Conservation (phyloP, 2,888 invertebrate genomes). For the Agriotes lineatus region DNA sequence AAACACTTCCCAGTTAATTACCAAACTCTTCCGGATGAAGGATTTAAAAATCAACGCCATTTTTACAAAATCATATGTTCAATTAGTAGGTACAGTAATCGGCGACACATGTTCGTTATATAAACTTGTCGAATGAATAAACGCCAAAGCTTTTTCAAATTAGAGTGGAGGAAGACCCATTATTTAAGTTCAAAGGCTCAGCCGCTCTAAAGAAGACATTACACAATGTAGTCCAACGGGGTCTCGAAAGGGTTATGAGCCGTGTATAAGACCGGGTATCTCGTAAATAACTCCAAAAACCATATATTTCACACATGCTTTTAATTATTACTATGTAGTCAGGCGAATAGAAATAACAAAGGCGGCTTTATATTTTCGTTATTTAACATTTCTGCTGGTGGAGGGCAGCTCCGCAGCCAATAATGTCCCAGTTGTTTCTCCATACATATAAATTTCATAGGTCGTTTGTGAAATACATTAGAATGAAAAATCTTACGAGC, state of each 20-base stretch:
- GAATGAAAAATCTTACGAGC: constrained; percentile 35
- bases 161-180: constrained; percentile 14
- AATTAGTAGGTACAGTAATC: not conserved
- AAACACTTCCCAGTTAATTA: too few species aligned
- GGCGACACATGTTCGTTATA: constrained; percentile 22
- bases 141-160: constrained; percentile 12
- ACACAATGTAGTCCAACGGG: constrained; percentile 50
- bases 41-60: not conserved
- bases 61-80: too few species aligned
- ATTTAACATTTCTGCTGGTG: constrained; percentile 27
- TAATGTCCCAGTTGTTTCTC: constrained; percentile 26
- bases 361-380: constrained; percentile 46
- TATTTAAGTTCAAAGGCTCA: constrained; percentile 46
- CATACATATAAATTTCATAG: constrained; percentile 29
- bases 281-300: constrained; percentile 54
- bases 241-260: constrained; percentile 53
- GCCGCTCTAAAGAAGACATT: constrained; percentile 54
- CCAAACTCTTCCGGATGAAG: not conserved
- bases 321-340: constrained; percentile 55
- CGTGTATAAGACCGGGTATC: constrained; percentile 50
- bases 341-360: constrained; percentile 46
- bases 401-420: constrained; percentile 6
- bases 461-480: constrained; percentile 34
- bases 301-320: constrained; percentile 56
- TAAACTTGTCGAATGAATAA: constrained; percentile 20